phyloP scores from a whole-genome alignment of 2,113 vertebrate genomes.

The Zosterops pallidus region DNA sequence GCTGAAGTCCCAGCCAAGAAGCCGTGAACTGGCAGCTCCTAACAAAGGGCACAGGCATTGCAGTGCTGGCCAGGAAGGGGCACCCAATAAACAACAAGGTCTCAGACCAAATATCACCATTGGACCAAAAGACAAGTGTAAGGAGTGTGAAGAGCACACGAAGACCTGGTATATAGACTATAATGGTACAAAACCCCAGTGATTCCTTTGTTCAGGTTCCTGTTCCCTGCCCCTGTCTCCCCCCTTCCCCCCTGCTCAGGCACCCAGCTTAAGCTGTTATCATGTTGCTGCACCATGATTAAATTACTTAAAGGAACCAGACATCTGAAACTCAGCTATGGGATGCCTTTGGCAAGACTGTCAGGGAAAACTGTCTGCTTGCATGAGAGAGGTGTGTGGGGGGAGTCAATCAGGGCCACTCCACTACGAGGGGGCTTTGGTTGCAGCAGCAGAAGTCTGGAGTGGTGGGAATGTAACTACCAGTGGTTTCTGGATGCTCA shows the following conservation, averaged over 20 bases:
- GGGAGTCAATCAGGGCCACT: neutral
- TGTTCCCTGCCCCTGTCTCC: neutral
- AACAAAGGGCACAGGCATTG: neutral
- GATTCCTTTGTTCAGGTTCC: neutral
- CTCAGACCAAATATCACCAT: neutral
- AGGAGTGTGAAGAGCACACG: neutral
- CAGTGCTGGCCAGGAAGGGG: neutral
- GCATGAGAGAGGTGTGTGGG: no score
- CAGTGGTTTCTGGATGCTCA: neutral
- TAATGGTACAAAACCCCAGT: neutral
- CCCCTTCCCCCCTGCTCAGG: neutral
- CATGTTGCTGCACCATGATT: neutral
- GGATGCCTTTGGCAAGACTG: neutral
- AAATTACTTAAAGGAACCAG: neutral
- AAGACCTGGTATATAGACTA: neutral
- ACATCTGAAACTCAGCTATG: neutral
- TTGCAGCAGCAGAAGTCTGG: neutral
- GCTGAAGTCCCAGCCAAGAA: neutral
- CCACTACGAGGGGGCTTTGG: neutral
- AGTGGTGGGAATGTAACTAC: neutral
- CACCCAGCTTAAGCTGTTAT: neutral
- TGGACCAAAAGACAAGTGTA: neutral
- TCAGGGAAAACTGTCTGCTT: neutral
- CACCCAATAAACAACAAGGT: neutral
- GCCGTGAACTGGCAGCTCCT: neutral